These are phyloP conservation scores for Torymus auratus DNA, from an alignment of 2,888 invertebrate genomes.

Conservation along the genomic window DNA sequence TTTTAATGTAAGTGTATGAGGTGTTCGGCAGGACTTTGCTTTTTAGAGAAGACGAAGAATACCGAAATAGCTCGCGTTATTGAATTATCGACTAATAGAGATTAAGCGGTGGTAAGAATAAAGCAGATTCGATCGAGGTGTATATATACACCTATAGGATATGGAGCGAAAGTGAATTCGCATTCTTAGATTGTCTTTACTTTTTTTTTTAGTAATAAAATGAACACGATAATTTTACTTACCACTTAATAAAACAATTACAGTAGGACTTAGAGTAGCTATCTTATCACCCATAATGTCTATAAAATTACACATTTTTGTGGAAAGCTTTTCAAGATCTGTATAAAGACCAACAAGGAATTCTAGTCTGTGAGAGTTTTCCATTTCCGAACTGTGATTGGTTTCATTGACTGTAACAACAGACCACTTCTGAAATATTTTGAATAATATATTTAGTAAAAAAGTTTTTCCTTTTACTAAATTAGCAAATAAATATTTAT, in stretches of 20 bases:
- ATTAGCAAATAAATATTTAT: no score
- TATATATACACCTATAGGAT: no score
- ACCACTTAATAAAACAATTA: constrained; percentile 66
- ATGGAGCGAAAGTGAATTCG: no score
- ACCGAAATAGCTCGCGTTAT: constrained; percentile 7
- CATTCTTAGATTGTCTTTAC: no score
- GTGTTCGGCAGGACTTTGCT: no score
- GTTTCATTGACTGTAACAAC: constrained; percentile 64
- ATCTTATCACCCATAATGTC: constrained; percentile 66
- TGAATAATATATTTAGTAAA: background rate
- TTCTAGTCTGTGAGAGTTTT: constrained; percentile 66
- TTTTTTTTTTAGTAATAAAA: no score
- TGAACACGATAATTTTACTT: constrained; percentile 16
- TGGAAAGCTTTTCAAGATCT: constrained; percentile 73
- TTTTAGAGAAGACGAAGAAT: background rate
- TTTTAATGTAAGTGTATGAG: no score
- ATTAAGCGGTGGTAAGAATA: background rate
- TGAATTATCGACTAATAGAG: background rate
- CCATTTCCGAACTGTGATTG: constrained; percentile 62
- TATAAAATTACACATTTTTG: constrained; percentile 69
- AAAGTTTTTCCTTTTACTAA: no score
- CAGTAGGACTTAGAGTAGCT: constrained; percentile 59
- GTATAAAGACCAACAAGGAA: constrained; percentile 76
- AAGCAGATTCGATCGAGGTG: no score
- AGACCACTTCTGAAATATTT: constrained; percentile 65